A percentile compares a stretch with the other conserved stretches of the same genome.
phyloP scores from a whole-genome alignment of 2,113 vertebrate species.

The Chloebia gouldiae region DNA sequence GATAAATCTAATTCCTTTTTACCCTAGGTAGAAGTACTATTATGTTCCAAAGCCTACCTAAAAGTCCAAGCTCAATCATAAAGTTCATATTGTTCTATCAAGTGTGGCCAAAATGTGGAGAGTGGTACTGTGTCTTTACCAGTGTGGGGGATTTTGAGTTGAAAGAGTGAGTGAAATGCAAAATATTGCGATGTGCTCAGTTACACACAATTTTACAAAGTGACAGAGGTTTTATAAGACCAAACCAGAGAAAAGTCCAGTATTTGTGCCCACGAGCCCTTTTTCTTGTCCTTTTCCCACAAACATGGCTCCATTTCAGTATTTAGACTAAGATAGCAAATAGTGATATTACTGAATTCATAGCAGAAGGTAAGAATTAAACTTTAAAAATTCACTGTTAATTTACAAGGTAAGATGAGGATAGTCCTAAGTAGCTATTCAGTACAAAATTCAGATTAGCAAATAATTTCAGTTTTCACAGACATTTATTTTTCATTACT shows the following conservation, averaged over 20 bases:
- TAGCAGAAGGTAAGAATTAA: neutral
- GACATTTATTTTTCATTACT: neutral
- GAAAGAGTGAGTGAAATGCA: neutral
- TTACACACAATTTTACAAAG: neutral
- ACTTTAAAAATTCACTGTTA: neutral
- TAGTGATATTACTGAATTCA: neutral
- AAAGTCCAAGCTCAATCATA: neutral
- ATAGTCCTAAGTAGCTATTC: neutral
- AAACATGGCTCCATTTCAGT: neutral
- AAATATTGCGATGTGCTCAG: neutral
- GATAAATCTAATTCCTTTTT: neutral
- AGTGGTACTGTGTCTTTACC: neutral
- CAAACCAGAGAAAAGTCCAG: neutral
- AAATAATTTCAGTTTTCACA: neutral
- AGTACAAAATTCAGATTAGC: neutral
- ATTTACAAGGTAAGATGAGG: neutral
- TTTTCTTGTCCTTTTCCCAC: neutral
- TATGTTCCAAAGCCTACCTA: neutral
- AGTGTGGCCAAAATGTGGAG: neutral
- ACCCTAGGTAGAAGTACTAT: fast-evolving
- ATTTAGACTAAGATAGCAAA: neutral
- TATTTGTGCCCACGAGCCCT: neutral
- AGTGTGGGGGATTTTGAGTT: neutral
- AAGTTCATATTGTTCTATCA: neutral
- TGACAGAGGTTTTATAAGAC: neutral